These are phyloP conservation scores for Neelides folsomi DNA, from an alignment of 2,888 invertebrate species.

Conservation along the genomic window DNA sequence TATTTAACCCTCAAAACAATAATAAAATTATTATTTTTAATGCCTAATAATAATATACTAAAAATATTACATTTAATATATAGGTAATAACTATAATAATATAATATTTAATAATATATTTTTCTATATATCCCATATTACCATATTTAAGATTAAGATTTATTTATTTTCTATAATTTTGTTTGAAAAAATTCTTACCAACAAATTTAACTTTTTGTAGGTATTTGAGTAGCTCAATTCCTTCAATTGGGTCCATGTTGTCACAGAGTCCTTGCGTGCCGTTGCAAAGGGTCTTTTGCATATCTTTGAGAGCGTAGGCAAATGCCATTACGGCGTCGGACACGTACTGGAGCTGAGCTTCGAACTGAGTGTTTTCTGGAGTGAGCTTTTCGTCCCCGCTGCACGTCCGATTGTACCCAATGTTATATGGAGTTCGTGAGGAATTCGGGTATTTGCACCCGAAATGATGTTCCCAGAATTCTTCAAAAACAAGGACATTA, in stretches of 20 bases:
- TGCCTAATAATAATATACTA: too few relatives aligned
- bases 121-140: too few relatives aligned
- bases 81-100: too few relatives aligned
- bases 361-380: constrained; percentile 66
- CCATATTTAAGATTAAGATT: too few relatives aligned
- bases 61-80: too few relatives aligned
- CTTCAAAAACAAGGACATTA: constrained; percentile 42
- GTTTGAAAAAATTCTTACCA: too few relatives aligned
- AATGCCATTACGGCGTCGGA: constrained; percentile 93
- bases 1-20: too few relatives aligned
- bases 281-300: constrained; percentile 69
- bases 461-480: constrained; percentile 92
- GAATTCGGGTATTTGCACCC: constrained; percentile 73
- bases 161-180: too few relatives aligned
- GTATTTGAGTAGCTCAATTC: constrained; percentile 67
- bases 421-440: constrained; percentile 67
- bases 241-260: constrained; percentile 79
- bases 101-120: too few relatives aligned
- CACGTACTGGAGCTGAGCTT: constrained; percentile 89
- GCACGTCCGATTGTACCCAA: constrained; percentile 54
- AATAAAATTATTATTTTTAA: too few relatives aligned
- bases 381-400: constrained; percentile 64
- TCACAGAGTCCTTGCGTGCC: constrained; percentile 65
- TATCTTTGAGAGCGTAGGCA: constrained; percentile 67
- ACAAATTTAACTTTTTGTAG: constrained; percentile 72